Evolutionary conservation across 2,113 vertebrate species (phyloP).

Genomic region (Antechinus stuartii): DNA sequence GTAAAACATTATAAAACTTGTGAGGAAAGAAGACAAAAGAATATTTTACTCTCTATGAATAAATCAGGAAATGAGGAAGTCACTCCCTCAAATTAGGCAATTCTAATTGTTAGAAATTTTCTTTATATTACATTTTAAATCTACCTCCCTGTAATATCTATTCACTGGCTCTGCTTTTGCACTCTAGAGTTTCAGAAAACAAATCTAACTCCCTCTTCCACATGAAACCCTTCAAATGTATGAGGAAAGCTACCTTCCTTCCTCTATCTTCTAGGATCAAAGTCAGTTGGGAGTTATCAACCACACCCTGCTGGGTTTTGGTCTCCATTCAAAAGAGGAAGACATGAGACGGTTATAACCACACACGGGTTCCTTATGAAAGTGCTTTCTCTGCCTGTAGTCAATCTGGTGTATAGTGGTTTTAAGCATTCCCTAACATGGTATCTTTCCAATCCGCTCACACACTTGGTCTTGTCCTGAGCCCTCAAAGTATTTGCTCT

Average conservation of each 20-base stretch:
- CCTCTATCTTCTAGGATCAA: neutral
- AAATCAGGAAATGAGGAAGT: neutral
- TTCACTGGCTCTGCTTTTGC: neutral
- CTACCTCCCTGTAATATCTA: neutral
- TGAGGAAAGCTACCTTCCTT: neutral
- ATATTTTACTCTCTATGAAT: neutral
- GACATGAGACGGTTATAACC: neutral
- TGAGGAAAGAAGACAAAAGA: neutral
- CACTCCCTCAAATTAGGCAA: neutral
- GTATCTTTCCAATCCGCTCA: neutral
- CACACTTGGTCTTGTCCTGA: neutral
- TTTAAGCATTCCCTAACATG: neutral
- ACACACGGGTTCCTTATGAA: neutral
- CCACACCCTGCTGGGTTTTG: neutral
- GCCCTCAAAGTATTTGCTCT: too few species aligned
- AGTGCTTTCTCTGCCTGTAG: neutral
- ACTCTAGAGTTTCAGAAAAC: neutral
- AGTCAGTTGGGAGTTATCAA: neutral
- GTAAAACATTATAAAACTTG: neutral
- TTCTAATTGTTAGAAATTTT: neutral
- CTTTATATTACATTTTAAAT: neutral
- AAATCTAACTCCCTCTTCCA: neutral
- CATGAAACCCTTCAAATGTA: neutral
- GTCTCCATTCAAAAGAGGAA: neutral
- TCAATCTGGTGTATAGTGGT: neutral